phyloP scores from a whole-genome alignment of 2,113 vertebrate species.

The Columbina picui region DNA sequence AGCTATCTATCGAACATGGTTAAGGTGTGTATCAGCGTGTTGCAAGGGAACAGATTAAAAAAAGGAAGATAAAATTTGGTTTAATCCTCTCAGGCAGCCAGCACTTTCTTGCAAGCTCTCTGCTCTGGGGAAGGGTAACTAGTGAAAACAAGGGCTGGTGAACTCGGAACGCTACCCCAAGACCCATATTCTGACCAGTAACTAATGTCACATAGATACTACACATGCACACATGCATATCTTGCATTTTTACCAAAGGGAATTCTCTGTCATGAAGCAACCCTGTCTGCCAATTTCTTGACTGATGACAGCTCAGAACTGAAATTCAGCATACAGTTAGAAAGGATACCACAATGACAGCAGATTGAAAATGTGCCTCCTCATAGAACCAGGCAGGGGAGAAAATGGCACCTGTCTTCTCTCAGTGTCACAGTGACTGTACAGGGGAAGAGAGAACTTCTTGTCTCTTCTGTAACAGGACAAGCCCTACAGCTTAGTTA shows the following conservation, averaged over 20 bases:
- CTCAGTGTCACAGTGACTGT: not conserved
- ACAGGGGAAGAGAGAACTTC: not conserved
- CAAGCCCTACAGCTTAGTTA: not conserved
- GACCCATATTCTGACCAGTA: not conserved
- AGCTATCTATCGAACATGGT: not conserved
- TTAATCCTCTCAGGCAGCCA: not conserved
- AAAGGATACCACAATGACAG: not conserved
- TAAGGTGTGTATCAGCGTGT: not conserved
- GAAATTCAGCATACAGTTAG: not conserved
- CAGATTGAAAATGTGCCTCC: not conserved
- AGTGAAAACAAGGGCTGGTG: not conserved
- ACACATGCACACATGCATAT: fast-evolving
- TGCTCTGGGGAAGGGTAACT: not conserved
- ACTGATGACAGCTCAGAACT: not conserved
- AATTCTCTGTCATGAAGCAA: not conserved
- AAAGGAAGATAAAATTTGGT: not conserved
- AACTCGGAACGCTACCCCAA: fast-evolving
- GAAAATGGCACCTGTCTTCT: not conserved
- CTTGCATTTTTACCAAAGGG: not conserved
- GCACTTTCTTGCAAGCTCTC: not conserved
- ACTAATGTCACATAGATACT: fast-evolving
- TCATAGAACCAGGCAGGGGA: not conserved
- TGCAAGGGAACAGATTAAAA: not conserved
- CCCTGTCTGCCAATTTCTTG: not conserved
- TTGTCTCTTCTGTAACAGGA: not conserved